Percentiles rank a stretch among this genome's conserved stretches.
Evolutionary conservation across 2,113 vertebrate genomes (phyloP).

Genomic region (Perca schrenkii): DNA sequence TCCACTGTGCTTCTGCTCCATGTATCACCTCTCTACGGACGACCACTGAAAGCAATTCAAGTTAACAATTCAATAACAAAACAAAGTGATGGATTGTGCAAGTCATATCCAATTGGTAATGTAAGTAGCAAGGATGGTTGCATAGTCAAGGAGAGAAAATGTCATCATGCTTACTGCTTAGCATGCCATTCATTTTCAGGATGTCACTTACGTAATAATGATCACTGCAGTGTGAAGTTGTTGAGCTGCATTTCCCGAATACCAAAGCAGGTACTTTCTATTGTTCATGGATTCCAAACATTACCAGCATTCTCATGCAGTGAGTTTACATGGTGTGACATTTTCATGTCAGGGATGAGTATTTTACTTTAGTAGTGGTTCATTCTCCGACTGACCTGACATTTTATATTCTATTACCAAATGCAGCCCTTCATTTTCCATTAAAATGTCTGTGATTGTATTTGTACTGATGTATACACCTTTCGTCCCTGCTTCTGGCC

Average conservation of each 20-base stretch:
- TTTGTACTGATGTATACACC: slow-evolving; percentile 13
- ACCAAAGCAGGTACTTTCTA: slow-evolving; percentile 22
- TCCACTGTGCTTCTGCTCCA: slow-evolving; percentile 19
- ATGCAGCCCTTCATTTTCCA: slow-evolving; percentile 37
- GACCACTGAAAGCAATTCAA: slow-evolving; percentile 6
- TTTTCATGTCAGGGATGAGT: slow-evolving; percentile 24
- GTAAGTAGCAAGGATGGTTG: background rate
- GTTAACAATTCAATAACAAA: slow-evolving; percentile 11
- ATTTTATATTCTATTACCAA: slow-evolving; percentile 47
- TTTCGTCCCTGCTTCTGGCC: slow-evolving; percentile 21
- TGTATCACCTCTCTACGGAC: background rate
- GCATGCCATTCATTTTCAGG: slow-evolving; percentile 38
- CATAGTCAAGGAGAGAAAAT: background rate
- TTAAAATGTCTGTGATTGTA: slow-evolving; percentile 28
- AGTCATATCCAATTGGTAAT: slow-evolving; percentile 12
- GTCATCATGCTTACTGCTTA: slow-evolving; percentile 22
- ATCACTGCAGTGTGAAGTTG: slow-evolving; percentile 2
- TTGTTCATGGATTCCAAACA: slow-evolving; percentile 24
- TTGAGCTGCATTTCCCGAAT: slow-evolving; percentile 39
- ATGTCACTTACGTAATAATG: slow-evolving; percentile 1
- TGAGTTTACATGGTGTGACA: slow-evolving; percentile 10
- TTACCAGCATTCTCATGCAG: slow-evolving; percentile 8
- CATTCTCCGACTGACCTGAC: slow-evolving; percentile 33
- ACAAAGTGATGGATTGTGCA: slow-evolving; percentile 11
- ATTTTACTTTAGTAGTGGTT: slow-evolving; percentile 6